Percentiles rank a stretch among this genome's conserved stretches.
These are phyloP conservation scores for Amphiduros pacificus DNA, from an alignment of 2,888 invertebrate genomes.

Conservation along the genomic window DNA sequence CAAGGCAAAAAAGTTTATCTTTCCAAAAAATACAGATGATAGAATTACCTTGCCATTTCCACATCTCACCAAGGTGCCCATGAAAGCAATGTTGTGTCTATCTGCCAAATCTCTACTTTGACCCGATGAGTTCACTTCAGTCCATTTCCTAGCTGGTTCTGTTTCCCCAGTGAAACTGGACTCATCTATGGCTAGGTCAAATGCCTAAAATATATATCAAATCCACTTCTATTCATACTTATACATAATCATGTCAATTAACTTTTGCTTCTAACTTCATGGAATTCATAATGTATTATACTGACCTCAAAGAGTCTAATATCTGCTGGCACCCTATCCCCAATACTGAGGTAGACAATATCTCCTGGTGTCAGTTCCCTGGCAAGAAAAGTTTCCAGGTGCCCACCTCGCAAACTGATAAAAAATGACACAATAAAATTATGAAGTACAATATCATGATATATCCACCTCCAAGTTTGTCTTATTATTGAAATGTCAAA, in stretches of 20 bases:
- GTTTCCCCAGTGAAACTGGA: slow-evolving; percentile 99
- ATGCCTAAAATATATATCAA: slow-evolving; percentile 63
- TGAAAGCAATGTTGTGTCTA: slow-evolving; percentile 83
- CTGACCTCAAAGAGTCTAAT: slow-evolving; percentile 82
- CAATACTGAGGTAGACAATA: slow-evolving; percentile 86
- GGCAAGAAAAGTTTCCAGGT: slow-evolving; percentile 86
- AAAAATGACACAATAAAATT: slow-evolving; percentile 12
- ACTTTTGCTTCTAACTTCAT: background rate
- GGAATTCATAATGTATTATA: no score
- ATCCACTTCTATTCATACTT: background rate
- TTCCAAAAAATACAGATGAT: background rate
- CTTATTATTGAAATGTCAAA: background rate
- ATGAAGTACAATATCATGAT: slow-evolving; percentile 2
- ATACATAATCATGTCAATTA: background rate
- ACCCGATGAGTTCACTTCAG: slow-evolving; percentile 60
- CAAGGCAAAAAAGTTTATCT: background rate
- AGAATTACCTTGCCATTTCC: slow-evolving; percentile 87
- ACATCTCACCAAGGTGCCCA: slow-evolving; percentile 96
- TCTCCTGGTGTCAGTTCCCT: slow-evolving; percentile 97
- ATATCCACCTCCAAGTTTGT: background rate
- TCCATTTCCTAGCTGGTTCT: slow-evolving; percentile 74
- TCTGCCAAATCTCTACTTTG: slow-evolving; percentile 63
- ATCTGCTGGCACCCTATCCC: slow-evolving; percentile 97
- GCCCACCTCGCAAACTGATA: slow-evolving; percentile 81
- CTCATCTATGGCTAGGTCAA: slow-evolving; percentile 93